Percentiles rank a stretch among this genome's conserved stretches.
These are phyloP conservation scores for Entomobrya multifasciata DNA, from an alignment of 2,888 invertebrate genomes.

Conservation along the genomic window DNA sequence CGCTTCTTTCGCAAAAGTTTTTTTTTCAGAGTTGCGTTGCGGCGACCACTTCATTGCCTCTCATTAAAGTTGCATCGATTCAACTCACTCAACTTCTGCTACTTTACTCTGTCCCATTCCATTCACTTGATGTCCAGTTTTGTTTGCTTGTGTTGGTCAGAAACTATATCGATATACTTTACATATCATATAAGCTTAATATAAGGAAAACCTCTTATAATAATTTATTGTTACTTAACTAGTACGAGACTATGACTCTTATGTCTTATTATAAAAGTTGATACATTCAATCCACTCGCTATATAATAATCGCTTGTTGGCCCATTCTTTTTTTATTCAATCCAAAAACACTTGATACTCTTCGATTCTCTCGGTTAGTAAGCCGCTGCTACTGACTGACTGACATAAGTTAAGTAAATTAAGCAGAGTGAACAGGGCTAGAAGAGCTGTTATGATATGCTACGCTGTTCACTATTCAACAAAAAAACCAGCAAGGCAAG, in stretches of 20 bases:
- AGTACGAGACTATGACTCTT: background rate
- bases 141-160: background rate
- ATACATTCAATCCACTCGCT: background rate
- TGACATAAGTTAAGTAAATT: constrained; percentile 28
- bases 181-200: background rate
- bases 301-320: constrained; percentile 9
- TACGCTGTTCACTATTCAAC: background rate
- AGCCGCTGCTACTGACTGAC: constrained; percentile 10
- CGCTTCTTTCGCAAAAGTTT: constrained; percentile 49
- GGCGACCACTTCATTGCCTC: constrained; percentile 52
- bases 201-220: background rate
- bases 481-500: background rate
- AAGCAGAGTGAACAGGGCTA: background rate
- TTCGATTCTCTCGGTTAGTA: constrained; percentile 19
- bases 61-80: constrained; percentile 65
- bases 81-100: no score
- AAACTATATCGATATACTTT: background rate
- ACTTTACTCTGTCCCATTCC: constrained; percentile 25
- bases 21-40: constrained; percentile 25
- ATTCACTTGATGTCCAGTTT: constrained; percentile 67
- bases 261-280: background rate
- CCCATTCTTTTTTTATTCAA: constrained; percentile 42
- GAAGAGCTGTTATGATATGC: background rate
- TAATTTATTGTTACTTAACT: background rate
- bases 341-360: constrained; percentile 29